Conservation (phyloP, 2,797 vertebrate genomes). For the Sebastes reedi region DNA sequence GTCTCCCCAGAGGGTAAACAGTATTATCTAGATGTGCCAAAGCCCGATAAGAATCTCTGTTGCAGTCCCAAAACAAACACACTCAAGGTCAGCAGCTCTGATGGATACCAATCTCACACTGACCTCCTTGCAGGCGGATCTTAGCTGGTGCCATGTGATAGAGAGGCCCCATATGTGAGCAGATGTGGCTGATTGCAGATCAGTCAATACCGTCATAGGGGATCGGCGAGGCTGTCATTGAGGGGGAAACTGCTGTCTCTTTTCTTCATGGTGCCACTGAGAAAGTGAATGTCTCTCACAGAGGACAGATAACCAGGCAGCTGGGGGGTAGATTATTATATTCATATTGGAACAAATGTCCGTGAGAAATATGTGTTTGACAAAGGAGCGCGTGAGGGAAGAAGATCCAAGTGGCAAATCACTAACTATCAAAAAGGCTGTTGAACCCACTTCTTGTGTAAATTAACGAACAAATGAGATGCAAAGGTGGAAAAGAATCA, state of each 20-base stretch:
- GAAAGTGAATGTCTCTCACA: slow-evolving; percentile 3
- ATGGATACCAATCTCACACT: slow-evolving; percentile 45
- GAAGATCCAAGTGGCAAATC: slow-evolving; percentile 3
- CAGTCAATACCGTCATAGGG: slow-evolving; percentile 37
- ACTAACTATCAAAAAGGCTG: slow-evolving; percentile 18
- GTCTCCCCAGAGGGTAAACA: slow-evolving; percentile 33
- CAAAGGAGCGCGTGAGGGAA: background rate
- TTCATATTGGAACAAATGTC: slow-evolving; percentile 33
- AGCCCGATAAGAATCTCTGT: slow-evolving; percentile 50
- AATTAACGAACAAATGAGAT: slow-evolving; percentile 6
- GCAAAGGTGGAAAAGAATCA: background rate
- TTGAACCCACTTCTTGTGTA: slow-evolving; percentile 8
- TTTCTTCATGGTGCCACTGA: slow-evolving; percentile 26
- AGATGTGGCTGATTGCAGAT: slow-evolving; percentile 46
- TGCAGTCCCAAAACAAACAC: slow-evolving; percentile 46
- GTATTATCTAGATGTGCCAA: slow-evolving; percentile 34
- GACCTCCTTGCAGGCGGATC: slow-evolving; percentile 43
- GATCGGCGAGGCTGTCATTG: slow-evolving; percentile 31
- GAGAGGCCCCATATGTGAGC: slow-evolving; percentile 27
- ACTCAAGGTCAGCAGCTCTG: slow-evolving; percentile 53
- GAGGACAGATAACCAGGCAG: slow-evolving; percentile 3
- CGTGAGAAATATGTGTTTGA: slow-evolving; percentile 14
- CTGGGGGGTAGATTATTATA: background rate
- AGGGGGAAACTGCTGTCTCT: slow-evolving; percentile 21
- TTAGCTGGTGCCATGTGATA: slow-evolving; percentile 39